These are phyloP conservation scores for Cheiracanthium punctorium DNA, from an alignment of 2,888 invertebrate species.

Conservation along the genomic window DNA sequence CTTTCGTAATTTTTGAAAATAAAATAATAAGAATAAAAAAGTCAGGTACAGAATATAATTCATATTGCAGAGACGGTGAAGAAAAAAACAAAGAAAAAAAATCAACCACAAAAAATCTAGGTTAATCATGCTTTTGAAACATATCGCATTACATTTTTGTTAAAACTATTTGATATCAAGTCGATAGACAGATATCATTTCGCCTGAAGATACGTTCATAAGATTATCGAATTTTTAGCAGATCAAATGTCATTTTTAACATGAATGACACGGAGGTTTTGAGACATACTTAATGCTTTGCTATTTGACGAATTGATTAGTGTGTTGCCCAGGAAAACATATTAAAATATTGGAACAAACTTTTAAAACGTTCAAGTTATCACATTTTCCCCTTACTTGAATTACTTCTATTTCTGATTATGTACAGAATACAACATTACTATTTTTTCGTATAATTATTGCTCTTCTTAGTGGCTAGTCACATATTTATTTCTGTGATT, in stretches of 20 bases:
- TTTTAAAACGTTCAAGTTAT: no score
- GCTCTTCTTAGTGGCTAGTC: no score
- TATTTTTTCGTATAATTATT: no score
- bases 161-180: not conserved
- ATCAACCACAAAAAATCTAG: not conserved
- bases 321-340: no score
- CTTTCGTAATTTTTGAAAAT: not conserved
- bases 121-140: not conserved
- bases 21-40: not conserved
- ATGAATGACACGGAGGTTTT: not conserved
- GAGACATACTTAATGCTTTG: not conserved
- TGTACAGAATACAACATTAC: no score
- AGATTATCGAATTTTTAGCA: not conserved
- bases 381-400: no score
- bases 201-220: not conserved
- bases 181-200: not conserved
- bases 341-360: no score
- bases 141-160: slow-evolving; percentile 1
- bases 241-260: not conserved
- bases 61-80: not conserved
- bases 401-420: no score
- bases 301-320: not conserved
- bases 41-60: not conserved
- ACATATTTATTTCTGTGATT: no score
- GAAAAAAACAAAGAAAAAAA: not conserved